A percentile compares a stretch with the other conserved stretches of the same genome.
These are phyloP conservation scores for Penaeus japonicus DNA, from an alignment of 1,140 invertebrate genomes.

Conservation along the genomic window DNA sequence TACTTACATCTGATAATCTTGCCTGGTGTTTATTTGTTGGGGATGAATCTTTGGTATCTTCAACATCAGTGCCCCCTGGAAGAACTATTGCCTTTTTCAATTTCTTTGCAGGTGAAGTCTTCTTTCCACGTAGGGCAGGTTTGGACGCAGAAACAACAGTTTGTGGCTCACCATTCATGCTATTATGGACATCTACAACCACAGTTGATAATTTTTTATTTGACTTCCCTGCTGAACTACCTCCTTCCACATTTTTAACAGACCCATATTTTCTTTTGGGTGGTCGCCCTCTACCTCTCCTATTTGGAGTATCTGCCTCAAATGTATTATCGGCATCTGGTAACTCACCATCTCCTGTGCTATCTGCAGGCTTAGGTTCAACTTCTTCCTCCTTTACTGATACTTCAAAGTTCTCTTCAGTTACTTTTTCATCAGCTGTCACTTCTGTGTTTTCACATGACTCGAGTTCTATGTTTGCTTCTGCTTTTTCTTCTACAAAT, in stretches of 20 bases:
- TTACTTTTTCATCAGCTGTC: too few species aligned
- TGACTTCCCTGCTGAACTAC: constrained; percentile 40
- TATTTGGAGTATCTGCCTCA: neutral
- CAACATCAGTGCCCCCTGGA: neutral
- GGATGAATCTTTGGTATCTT: constrained; percentile 10
- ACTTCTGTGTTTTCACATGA: neutral
- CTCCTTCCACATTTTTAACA: constrained; percentile 14
- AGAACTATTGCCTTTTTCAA: neutral
- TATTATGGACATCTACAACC: constrained; percentile 58
- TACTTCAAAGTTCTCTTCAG: neutral
- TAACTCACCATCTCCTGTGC: too few species aligned
- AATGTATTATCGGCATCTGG: neutral
- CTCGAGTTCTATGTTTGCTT: neutral
- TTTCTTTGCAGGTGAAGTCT: constrained; percentile 31
- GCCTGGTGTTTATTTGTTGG: neutral
- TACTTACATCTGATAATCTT: neutral
- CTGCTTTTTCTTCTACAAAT: neutral
- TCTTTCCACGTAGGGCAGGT: constrained; percentile 52
- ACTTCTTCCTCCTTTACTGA: neutral
- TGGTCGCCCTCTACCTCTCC: constrained; percentile 44
- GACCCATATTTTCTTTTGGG: neutral
- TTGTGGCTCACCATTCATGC: constrained; percentile 59
- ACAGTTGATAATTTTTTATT: constrained; percentile 54
- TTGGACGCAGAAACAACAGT: constrained; percentile 46
- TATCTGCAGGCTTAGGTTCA: too few species aligned